phyloP scores from a whole-genome alignment of 2,797 vertebrate genomes.

The Microctenopoma steveboyesi region DNA sequence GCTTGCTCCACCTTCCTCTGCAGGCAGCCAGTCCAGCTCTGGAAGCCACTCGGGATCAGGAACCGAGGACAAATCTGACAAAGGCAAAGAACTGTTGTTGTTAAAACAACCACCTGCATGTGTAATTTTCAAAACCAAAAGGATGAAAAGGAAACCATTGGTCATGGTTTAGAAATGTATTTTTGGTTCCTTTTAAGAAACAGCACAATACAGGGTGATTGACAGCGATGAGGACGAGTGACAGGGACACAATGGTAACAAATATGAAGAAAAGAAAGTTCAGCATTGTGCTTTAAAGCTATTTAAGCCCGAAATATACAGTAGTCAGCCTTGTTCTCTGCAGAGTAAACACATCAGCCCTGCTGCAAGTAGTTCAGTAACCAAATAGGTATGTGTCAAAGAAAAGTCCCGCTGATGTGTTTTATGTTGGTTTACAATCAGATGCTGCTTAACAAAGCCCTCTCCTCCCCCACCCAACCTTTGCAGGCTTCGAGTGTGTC shows the following conservation, averaged over 20 bases:
- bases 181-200: too few species aligned
- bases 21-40: conserved; percentile 90
- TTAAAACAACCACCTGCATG: background rate
- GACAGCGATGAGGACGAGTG: too few species aligned
- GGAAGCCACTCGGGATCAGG: conserved; percentile 89
- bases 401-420: too few species aligned
- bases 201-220: too few species aligned
- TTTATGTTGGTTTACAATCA: background rate
- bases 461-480: conserved; percentile 16
- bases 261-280: too few species aligned
- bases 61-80: conserved; percentile 94
- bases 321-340: conserved; percentile 7
- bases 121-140: conserved; percentile 3
- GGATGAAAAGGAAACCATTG: background rate
- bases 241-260: too few species aligned
- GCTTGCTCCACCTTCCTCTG: conserved; percentile 91
- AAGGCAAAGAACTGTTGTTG: conserved; percentile 83
- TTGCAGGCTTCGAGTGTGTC: conserved; percentile 96
- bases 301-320: background rate
- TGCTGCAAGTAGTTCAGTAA: too few species aligned
- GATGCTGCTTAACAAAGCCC: conserved; percentile 7
- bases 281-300: too few species aligned
- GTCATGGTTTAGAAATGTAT: too few species aligned
- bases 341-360: background rate
- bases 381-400: too few species aligned